Evolutionary conservation across 2,113 vertebrate genomes (phyloP).

Genomic region (Passerina amoena): DNA sequence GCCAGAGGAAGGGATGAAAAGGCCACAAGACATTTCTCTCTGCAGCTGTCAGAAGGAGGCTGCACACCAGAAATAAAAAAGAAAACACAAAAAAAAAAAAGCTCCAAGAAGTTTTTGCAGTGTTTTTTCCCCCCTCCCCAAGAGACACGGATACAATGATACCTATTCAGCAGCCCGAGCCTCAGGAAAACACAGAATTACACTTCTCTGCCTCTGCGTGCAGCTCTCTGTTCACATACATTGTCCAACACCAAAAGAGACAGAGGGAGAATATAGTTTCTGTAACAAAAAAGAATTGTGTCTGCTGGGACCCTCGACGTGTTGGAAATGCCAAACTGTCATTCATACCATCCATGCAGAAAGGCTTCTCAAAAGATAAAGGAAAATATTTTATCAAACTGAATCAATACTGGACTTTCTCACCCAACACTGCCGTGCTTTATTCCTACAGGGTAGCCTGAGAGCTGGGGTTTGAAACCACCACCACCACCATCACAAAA

Average conservation of each 20-base stretch:
- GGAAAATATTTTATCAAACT: constrained; percentile 47
- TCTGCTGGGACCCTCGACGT: not conserved
- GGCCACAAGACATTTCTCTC: constrained; percentile 16
- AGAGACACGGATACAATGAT: constrained; percentile 26
- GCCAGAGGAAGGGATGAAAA: constrained; percentile 19
- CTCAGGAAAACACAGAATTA: constrained; percentile 35
- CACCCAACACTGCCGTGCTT: not conserved
- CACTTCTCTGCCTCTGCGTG: not conserved
- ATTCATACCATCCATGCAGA: not conserved
- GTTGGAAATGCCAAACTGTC: not conserved
- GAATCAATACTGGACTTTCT: constrained; percentile 23
- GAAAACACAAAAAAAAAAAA: not conserved
- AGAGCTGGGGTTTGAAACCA: not conserved
- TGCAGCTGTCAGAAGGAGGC: constrained; percentile 46
- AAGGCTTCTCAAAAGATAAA: constrained; percentile 5
- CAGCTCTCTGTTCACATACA: not conserved
- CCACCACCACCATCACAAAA: not conserved
- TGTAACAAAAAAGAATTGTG: not conserved
- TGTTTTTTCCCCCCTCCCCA: not conserved
- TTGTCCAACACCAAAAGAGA: not conserved
- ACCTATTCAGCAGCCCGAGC: constrained; percentile 40
- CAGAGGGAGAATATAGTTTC: not conserved
- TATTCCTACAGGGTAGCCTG: not conserved
- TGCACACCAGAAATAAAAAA: not conserved
- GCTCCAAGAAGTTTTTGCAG: not conserved